Base-by-base conservation (phyloP, 1,140 invertebrate species). In the Oryctes rhinoceros region DNA sequence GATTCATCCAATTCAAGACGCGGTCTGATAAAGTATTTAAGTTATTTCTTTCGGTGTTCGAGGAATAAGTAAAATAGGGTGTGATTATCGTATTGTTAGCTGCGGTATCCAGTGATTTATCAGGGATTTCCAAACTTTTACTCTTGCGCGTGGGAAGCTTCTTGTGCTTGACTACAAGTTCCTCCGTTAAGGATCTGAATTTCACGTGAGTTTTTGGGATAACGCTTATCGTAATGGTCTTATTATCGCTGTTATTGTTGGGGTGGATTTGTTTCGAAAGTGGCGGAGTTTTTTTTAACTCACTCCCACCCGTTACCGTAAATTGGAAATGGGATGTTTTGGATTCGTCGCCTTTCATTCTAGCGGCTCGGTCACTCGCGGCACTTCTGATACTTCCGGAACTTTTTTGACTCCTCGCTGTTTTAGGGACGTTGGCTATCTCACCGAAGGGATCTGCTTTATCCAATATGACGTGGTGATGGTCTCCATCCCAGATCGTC, bases 401-500 rank as follows among this genome's bases (percentile, higher is more conserved):
- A 44, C n/a, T 76, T 48, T 76, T 76, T 37, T 37, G 47, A 47
- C 75, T 47, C 39, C 75, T 20, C 6, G n/a, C 13, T 4, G 37
- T 47, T n/a, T 76, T 76, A 13, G 18, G 75, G 15, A 48, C 24
- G n/a, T 71, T 30, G 9, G 24, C 35, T 15, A 48, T 30, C 59
- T 62, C n/a, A 15, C 37, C 77, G n/a, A 39, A 9, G 15, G 80
- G 80, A 78, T 93, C 92, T 87, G 93, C 90, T 44, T 90, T 88
- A 1, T 91, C 90, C 39, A 95, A 86, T 11, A 95, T 90, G 1
- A 92, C 93, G 87, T 95, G 94, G 71, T 93, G 89, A 81, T 92
- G 90, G 1, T 93, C 93, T 82, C 93, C 90, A 20, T 92, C 90
- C 93, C 93, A 94, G 1, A 94, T 90, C 1, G 93, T 94, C 81